Base-by-base conservation (phyloP, 2,888 invertebrate species). In the Mimachlamys varia region DNA sequence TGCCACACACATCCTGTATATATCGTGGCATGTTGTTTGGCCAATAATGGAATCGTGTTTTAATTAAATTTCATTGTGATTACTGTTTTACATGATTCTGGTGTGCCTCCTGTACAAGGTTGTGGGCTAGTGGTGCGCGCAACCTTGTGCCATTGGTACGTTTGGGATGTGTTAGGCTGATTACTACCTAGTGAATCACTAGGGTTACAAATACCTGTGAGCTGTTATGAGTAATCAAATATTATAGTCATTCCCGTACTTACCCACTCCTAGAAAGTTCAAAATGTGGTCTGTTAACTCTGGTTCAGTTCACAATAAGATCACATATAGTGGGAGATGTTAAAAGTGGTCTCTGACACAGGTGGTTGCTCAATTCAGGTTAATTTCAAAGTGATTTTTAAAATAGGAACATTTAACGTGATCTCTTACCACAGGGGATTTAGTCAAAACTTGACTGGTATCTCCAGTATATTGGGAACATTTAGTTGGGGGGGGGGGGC, bases 11-110 rank as follows among this genome's bases (percentile, higher is more conserved):
- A 76, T 76, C 33, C 4, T n/a, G n/a, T 27, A 27, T 76, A 76
- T 76, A 76, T 76, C 76, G 15, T 76, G 76, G 76, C 76, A 76
- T 76, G 76, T 76, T 76, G 76, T 27, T 76, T 33, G 10, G 27
- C 27, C 33, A 27, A 33, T 76, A 76, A 76, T 76, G 76, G 76
- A 76, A 76, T 76, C 76, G 12, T 76, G 76, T 76, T 76, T 76
- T 76, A 76, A 76, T 76, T 76, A 76, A 76, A 76, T 33, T 76
- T 76, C n/a, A 58, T 76, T 76, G 27, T 76, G 76, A 76, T 76
- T 1, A 33, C 5, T 33, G 76, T 76, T 76, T 76, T 76, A 76
- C 76, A 76, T 76, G 76, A 33, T 19, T 33, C 27, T 3, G 10
- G 33, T 33, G 1, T 33, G 62, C 1, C 76, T 33, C 33, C 7